These are phyloP conservation scores for Lamellibrachia luymesi DNA, from an alignment of 1,140 invertebrate species.

Conservation along the genomic window DNA sequence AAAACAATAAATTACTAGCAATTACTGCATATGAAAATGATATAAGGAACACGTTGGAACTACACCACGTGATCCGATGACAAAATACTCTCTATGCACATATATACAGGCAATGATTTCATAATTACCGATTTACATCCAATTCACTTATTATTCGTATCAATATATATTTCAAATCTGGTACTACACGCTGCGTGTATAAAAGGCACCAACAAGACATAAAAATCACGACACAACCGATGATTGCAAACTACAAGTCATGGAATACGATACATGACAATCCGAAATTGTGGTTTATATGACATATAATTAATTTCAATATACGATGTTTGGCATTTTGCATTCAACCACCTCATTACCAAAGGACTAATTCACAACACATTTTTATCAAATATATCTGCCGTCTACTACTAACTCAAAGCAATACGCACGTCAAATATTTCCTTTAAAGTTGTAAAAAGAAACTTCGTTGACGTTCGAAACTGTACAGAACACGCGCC, in stretches of 20 bases:
- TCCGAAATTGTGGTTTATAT: neutral
- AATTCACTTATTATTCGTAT: neutral
- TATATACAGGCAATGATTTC: neutral
- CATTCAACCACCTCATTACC: neutral
- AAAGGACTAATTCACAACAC: neutral
- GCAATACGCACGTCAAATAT: neutral
- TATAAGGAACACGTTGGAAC: neutral
- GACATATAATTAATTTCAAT: neutral
- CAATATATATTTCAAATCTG: neutral
- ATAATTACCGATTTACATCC: neutral
- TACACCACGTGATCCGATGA: neutral
- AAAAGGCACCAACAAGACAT: neutral
- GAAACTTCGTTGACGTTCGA: neutral
- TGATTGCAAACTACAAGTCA: neutral
- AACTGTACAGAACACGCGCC: neutral
- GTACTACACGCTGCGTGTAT: neutral
- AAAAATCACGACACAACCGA: neutral
- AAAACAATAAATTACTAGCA: slow-evolving; percentile 1
- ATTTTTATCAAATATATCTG: neutral
- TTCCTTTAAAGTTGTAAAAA: neutral
- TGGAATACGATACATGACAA: neutral
- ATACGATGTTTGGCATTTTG: neutral
- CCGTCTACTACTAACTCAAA: neutral
- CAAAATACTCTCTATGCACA: neutral
- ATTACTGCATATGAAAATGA: neutral